These are phyloP conservation scores for Chloroceryle inda DNA, from an alignment of 2,797 vertebrate species.

Conservation along the genomic window DNA sequence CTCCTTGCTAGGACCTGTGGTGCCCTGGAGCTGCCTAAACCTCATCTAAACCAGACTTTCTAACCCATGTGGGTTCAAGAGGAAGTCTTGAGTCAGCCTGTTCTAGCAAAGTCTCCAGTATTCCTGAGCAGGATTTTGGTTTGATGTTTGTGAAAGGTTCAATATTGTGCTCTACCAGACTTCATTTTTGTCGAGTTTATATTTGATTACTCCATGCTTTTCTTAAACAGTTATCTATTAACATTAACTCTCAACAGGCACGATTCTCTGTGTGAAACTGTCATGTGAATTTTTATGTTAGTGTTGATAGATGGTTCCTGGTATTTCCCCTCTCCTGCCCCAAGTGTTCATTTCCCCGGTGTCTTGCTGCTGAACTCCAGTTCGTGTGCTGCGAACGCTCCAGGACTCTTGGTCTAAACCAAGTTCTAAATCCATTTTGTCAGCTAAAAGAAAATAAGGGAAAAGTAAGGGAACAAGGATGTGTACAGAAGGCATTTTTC, in stretches of 20 bases:
- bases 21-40: background rate
- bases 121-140: background rate
- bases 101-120: background rate
- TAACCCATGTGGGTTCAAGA: background rate
- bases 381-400: background rate
- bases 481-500: background rate
- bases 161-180: background rate
- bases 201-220: background rate
- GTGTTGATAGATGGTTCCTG: background rate
- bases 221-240: background rate
- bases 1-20: background rate
- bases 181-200: background rate
- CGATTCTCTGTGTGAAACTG: background rate
- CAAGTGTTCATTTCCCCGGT: background rate
- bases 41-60: background rate
- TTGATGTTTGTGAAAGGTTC: background rate
- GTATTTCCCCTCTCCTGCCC: background rate
- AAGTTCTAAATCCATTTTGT: background rate
- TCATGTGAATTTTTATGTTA: background rate
- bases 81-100: background rate
- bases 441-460: background rate
- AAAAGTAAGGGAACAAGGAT: background rate
- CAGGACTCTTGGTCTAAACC: background rate
- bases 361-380: background rate
- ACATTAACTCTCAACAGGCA: constrained; percentile 3